Evolutionary conservation across 2,888 invertebrate species (phyloP), one percentile per base, ranked within the genome.

Genomic region (Patella caerulea): DNA sequence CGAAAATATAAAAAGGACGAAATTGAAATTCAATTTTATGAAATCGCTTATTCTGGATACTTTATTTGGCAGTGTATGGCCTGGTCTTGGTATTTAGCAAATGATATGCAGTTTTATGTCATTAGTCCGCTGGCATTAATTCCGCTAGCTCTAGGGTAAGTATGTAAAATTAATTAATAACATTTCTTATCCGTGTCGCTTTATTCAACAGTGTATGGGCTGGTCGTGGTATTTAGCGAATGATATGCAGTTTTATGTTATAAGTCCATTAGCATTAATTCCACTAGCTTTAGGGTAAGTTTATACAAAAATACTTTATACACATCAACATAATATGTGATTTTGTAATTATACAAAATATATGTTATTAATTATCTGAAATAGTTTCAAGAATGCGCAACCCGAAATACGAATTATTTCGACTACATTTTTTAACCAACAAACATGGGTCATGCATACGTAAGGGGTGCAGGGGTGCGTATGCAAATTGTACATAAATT

Each of bases 61-160:
- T 45, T 45, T 45, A 65, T 45, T 24, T 86, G 85, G 72, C 83
- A 88, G 90, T 90, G 90, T 79, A 85, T 89, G 84, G 83, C 78
- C 15, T 88, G 88, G 86, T 77, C 82, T 0, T 88, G 87, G 88
- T 90, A 90, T 80, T 76, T 90, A 78, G 87, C 90, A 45, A 88
- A 88, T 82, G 90, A 89, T 77, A 89, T 89, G 89, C 90, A 90
- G 86, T 89, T 89, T 76, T 89, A 83, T 78, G 71, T 88, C 24
- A 73, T 89, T 75, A 86, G 86, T 75, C 88, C 89, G 0, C 59
- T 88, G 15, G 75, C 88, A 11, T 76, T 88, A 7, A 75, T 88
- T 24, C 84, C 86, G 4, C 76, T 88, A 55, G 78, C 70, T 19
- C 75, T 65, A 53, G 73, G 76, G 78, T 76, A n/a, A 76, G 71